phyloP scores from a whole-genome alignment of 1,140 invertebrate species.

The Kradibia gibbosae region DNA sequence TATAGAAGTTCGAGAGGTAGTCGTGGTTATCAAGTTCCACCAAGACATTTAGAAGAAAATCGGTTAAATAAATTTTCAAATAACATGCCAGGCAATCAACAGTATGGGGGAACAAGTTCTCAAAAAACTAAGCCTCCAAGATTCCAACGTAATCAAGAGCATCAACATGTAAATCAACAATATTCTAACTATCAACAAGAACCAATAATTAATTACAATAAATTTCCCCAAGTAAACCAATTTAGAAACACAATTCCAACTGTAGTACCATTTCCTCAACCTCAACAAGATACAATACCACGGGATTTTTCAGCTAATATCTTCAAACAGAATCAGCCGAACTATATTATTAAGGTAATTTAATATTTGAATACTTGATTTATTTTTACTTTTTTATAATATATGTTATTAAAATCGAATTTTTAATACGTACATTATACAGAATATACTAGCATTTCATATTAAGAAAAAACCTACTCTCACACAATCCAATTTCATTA shows the following conservation, averaged over 20 bases:
- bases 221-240: constrained; percentile 55
- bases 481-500: too few species aligned
- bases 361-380: too few species aligned
- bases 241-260: constrained; percentile 51
- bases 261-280: constrained; percentile 41
- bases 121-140: constrained; percentile 67
- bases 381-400: too few species aligned
- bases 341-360: constrained; percentile 32
- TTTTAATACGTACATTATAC: too few species aligned
- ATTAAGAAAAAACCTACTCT: too few species aligned
- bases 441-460: too few species aligned
- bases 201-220: constrained; percentile 50
- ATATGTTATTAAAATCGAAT: too few species aligned
- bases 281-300: constrained; percentile 39
- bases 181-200: constrained; percentile 54
- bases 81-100: constrained; percentile 48
- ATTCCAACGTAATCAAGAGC: constrained; percentile 67
- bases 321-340: constrained; percentile 45
- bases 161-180: constrained; percentile 50
- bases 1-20: constrained; percentile 57
- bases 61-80: constrained; percentile 59
- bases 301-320: constrained; percentile 37
- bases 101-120: constrained; percentile 53
- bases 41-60: constrained; percentile 61
- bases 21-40: constrained; percentile 63